Evolutionary conservation across 2,888 invertebrate genomes (phyloP), one percentile per base, ranked within the genome.

Genomic region (Stenoptilia bipunctidactyla): DNA sequence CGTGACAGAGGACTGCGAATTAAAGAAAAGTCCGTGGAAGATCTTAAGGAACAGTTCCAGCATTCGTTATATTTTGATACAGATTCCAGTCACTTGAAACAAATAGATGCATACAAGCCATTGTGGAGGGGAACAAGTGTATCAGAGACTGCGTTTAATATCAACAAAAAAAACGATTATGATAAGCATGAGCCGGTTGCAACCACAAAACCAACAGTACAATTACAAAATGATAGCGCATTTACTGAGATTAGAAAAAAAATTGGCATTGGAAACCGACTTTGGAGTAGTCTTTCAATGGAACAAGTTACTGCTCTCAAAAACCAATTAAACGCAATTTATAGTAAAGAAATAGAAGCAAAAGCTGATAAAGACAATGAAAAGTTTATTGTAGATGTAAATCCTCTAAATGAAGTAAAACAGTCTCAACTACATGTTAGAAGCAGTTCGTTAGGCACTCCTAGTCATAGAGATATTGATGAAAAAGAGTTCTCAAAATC

Each of bases 11-110:
- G 94, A 0, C 73, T 97, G 27, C 86, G 91, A 54, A 88, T 90
- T 30, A 94, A 93, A 64, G 93, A 95, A 63, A 92, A 92, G 60
- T 95, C 96, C 0, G 93, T 96, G 0, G 93, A 93, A 66, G 92
- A 96, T 68, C 86, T 96, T 8, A 89, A 90, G 53, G 90, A 91
- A 46, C 89, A 90, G 55, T 93, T 93, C 54, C 88, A 89, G 56
- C 89, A 87, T 56, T 73, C 90, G 42, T 79, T 87, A 37, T 74
- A 83, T 10, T 85, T 85, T 46, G 85, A 76, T 72, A 68, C 54
- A 75, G 88, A 59, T 58, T 43, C 55, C 45, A 85, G 55, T 53
- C 72, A 43, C 70, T 67, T 71, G 10, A 71, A 76, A 5, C 70
- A 71, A 15, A 90, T 89, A 61, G 93, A 93, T 51, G 86, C 86